Evolutionary conservation across 2,888 invertebrate species (phyloP), one percentile per base, ranked within the genome.

Genomic region (Mayetiola destructor): DNA sequence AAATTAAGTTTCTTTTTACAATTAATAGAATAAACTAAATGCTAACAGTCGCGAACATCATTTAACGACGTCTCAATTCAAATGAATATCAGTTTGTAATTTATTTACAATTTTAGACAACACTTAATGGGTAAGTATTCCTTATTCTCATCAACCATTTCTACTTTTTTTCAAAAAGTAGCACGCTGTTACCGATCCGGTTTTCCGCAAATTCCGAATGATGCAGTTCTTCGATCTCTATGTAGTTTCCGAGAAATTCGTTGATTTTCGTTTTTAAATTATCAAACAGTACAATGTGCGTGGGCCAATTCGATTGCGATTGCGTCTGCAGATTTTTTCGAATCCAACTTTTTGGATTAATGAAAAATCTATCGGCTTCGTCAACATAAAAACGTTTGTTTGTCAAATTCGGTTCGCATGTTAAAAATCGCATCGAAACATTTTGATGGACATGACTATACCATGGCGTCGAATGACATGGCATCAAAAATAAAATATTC

Each of bases 401-500:
- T 1, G 74, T 68, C 61, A 85, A 81, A 64, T 92, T 87, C 0
- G 93, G 93, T 63, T 89, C 84, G 68, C 94, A 95, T 10, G 83
- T 83, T 42, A 95, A 75, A 73, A 90, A 90, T 60, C 82, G 79
- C 64, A 85, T 78, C 0, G 83, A 77, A 9, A 91, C 75, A 69
- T 93, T 88, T 18, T 75, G 67, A 68, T 95, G 95, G 2, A 95
- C 73, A 70, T 93, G 90, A 70, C 93, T 92, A 67, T 68, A 74
- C 14, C 85, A 77, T 0, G 95, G 95, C 1, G 91, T 91, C 5
- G 92, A 88, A 71, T 96, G 94, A 66, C 96, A 96, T 0, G 94
- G 94, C 82, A 89, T 93, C 23, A 94, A 75, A 73, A 90, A 91
- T 37, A 90, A 71, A 5, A 81, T 76, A 63, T 76, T 79, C 58